Evolutionary conservation across 2,797 vertebrate species (phyloP).

Genomic region (Muraenolepis orangiensis): DNA sequence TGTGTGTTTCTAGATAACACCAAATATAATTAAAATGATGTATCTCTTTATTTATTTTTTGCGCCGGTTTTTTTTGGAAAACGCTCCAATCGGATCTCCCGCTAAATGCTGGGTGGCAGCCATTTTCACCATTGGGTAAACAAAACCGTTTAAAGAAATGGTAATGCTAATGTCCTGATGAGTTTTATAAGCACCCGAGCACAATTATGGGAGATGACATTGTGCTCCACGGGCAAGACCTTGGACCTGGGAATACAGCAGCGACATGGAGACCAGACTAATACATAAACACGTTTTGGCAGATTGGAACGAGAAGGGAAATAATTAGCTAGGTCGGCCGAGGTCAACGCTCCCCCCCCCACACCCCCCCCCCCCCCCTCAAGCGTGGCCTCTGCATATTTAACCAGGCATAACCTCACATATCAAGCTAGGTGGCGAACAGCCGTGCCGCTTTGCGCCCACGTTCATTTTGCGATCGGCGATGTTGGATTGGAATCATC

Average conservation of each 20-base stretch:
- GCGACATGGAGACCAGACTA: constrained; percentile 37
- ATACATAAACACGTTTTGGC: constrained; percentile 44
- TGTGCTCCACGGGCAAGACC: constrained; percentile 21
- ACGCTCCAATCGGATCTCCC: neutral
- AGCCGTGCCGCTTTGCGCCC: too few species aligned
- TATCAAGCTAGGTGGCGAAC: neutral
- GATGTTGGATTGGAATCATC: constrained; percentile 8
- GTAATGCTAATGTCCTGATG: constrained; percentile 21
- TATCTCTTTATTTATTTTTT: neutral
- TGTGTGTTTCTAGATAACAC: constrained; percentile 7
- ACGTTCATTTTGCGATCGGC: constrained; percentile 2
- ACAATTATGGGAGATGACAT: constrained; percentile 45
- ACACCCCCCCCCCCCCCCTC: too few species aligned
- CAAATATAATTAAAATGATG: neutral
- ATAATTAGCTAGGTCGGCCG: constrained; percentile 23
- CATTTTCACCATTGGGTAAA: neutral
- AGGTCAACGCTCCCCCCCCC: constrained; percentile 43
- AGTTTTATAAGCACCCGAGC: constrained; percentile 32
- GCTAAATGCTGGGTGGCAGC: neutral
- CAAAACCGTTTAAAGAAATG: neutral
- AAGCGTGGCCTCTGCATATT: constrained; percentile 6
- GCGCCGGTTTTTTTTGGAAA: neutral
- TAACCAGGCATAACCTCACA: neutral
- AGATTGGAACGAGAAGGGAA: constrained; percentile 3
- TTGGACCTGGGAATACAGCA: constrained; percentile 34